Conservation (phyloP, 2,113 vertebrate genomes). For the Ameiurus melas region DNA sequence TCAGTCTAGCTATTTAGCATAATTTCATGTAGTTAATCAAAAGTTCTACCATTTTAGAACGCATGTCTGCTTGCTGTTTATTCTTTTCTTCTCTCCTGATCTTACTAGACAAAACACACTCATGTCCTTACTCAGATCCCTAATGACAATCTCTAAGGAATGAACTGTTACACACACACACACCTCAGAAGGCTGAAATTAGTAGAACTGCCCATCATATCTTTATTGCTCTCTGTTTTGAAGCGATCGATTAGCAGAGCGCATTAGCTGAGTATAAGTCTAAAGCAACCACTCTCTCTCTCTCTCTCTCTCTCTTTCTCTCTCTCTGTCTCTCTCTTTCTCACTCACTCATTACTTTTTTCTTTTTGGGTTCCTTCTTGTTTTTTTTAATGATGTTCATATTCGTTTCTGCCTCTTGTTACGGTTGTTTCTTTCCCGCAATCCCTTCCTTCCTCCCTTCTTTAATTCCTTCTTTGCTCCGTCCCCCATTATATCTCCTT, state of each 20-base stretch:
- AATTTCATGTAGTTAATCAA: background rate
- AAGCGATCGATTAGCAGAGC: conserved; percentile 20
- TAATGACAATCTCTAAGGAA: background rate
- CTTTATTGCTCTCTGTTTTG: conserved; percentile 24
- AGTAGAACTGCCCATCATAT: conserved; percentile 9
- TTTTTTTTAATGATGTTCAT: background rate
- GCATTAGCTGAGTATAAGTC: conserved; percentile 41
- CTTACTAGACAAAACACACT: background rate
- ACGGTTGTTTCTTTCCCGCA: background rate
- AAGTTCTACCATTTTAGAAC: background rate
- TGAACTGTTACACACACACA: conserved; percentile 9
- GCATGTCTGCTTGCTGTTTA: background rate
- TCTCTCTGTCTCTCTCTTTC: background rate
- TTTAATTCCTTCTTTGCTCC: background rate
- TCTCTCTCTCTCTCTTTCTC: background rate
- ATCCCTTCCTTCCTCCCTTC: background rate
- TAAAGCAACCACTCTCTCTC: background rate
- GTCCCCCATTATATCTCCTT: background rate
- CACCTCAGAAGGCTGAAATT: conserved; percentile 19
- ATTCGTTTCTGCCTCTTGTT: background rate
- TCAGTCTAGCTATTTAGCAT: background rate
- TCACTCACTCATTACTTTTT: background rate
- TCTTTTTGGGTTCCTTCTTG: background rate
- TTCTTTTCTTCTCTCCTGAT: background rate
- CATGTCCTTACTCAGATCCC: background rate